Evolutionary conservation across 37 sponge, comb jelly and placozoan genomes (phyloP), one percentile per base, ranked within the genome.

Genomic region (Geodia barretti): DNA sequence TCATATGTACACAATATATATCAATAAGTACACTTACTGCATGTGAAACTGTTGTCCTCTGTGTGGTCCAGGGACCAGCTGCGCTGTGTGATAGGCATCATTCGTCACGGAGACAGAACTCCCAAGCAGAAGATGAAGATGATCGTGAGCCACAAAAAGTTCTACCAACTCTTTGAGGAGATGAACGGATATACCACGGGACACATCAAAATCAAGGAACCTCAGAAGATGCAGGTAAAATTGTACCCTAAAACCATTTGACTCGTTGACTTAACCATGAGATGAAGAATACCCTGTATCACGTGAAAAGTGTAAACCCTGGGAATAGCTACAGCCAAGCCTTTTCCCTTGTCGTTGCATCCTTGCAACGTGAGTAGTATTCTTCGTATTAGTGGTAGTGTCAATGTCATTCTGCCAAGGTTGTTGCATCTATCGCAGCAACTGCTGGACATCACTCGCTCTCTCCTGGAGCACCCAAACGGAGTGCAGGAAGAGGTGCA

Each of bases 111-210:
- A 30, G 98, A 97, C 70, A 70, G 95, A 7, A 97, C 93, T 41
- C 98, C 98, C 32, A 97, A 97, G 58, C 98, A 97, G 78, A 97
- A 97, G 85, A 89, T 92, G 86, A 97, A 97, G 75, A 92, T 97
- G 91, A 75, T 91, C 14, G 93, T 90, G n/a, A 89, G 71, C 17
- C 88, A 95, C 37, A 68, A 60, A 19, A 80, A 73, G n/a, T 83
- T 91, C 69, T 77, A 80, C 58, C 76, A 85, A 5, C 72, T 97
- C 61, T 91, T 92, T 42, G 70, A 90, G 38, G 86, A 94, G 62
- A 82, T 88, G 39, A 79, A 81, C 4, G 81, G 84, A 34, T 81
- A 81, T 40, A 64, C 84, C 35, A 87, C 84, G 30, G 76, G 81
- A 26, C 70, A 82, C 4, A 40, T 94, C 70, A 97, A 97, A 66